Base-by-base conservation (phyloP, 1,140 invertebrate genomes). In the Panulirus ornatus region DNA sequence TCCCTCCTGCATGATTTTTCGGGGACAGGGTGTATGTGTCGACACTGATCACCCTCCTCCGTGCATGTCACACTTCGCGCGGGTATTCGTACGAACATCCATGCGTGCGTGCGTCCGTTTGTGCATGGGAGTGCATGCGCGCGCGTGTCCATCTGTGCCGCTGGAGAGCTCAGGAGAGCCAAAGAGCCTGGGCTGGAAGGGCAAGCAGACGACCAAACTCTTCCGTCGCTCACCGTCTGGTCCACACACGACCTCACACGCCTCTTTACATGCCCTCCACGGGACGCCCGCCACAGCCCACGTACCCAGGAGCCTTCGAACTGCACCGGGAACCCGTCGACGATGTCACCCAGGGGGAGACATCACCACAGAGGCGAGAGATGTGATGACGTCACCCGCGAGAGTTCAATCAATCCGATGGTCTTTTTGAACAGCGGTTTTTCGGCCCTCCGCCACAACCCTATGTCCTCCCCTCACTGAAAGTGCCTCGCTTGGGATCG, bases 41-140 rank as follows among this genome's bases (percentile, higher is more conserved):
- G 27, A 30, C 2, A 73, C 19, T 34, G 42, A 22, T 34, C 36
- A 6, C n/a, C 70, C 16, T 11, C 14, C 16, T 38, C 70, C n/a
- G 36, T 34, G 36, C 5, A 19, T 73, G 70, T 22, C 27, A 73
- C 16, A 30, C 42, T 11, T 38, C 36, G 27, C 16, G 42, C 27
- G 14, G 0, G 2, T 38, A 9, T 70, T 22, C 34, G 22, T 70
- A 30, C n/a, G 14, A 73, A 73, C 27, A 8, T 73, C 34, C 36
- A 36, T 82, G 27, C 30, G 40, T 16, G 63, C 22, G 66, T 47
- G 63, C 22, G 82, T 63, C 40, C 27, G 81, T 83, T 30, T 36
- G 70, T 84, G 82, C 40, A 27, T 84, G 82, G 63, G 82, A 42
- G 82, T 42, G 70, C 70, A 38, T 71, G 82, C 40, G 82, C 44